Evolutionary conservation across 2,797 vertebrate species (phyloP), one percentile per base, ranked within the genome.

Genomic region (Setipinna tenuifilis): DNA sequence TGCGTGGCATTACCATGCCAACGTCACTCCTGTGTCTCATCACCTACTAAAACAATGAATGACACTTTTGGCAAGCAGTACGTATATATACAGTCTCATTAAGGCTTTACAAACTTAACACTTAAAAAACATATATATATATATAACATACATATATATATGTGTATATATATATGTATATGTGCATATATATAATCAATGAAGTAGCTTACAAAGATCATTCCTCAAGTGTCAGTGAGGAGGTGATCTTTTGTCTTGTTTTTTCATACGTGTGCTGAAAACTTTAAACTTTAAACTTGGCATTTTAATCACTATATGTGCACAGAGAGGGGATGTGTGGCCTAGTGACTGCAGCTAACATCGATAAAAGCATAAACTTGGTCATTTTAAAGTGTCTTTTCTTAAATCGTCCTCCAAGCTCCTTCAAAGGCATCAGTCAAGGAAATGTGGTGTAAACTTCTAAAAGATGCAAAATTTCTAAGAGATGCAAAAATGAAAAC

Each of bases 31-130:
- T 78, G 17, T 78, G 71, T 41, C 31, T 44, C 21, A 54, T 54
- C 50, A 54, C 35, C 35, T 41, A n/a, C n/a, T n/a, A n/a, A n/a
- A n/a, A 16, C 57, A 59, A 0, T 7, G 17, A 41, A 9, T 44
- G 71, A 21, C 31, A 78, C 17, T 78, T 59, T 78, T 78, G 71
- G 71, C 71, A 78, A 78, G 71, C 71, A 78, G 35, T 44, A 54
- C 50, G 0, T 54, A 54, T 48, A 75, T 75, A 35, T 78, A 78
- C 71, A 44, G 71, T 41, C 0, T 78, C 71, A 41, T 41, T 78
- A 78, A 78, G 71, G 71, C 31, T 78, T 78, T 78, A 78, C 71
- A 78, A 41, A 78, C 31, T 6, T 35, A 17, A 78, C 31, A 17
- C 31, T 41, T 0, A 31, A 41, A 16, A 75, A 62, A 5, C n/a